Base-by-base conservation (phyloP, 2,113 vertebrate species). In the Dromaius novaehollandiae region DNA sequence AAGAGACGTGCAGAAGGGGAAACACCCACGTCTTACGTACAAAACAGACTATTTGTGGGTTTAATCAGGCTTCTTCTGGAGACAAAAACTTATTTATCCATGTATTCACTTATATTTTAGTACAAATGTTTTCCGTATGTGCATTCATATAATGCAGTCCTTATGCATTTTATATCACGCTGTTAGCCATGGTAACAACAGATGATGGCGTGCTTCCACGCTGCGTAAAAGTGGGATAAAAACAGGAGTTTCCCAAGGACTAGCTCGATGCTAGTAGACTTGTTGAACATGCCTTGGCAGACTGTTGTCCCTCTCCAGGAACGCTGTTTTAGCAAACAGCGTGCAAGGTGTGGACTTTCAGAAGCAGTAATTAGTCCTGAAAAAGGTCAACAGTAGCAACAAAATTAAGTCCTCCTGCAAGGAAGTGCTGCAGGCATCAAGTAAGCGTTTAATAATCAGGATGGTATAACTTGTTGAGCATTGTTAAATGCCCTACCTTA, bases 111-210 rank as follows among this genome's bases (percentile, higher is more conserved):
- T 86, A 25, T 86, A 36, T 69, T 58, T 36, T 76, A 83, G 73
- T 53, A 81, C 0, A 0, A 89, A 95, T 93, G 71, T 89, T 90
- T 97, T 96, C 95, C 46, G 42, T 93, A 81, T 96, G 93, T 81
- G 88, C 85, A 86, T 93, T 93, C 61, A 9, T 30, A n/a, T 77
- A 93, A 90, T 80, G 69, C 75, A 94, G 85, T 42, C 74, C 2
- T 5, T 95, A 48, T 95, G 91, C 38, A 55, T 95, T 95, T 96
- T 91, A 71, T 89, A 60, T 86, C 55, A 44, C 50, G 20, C 64
- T 2, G 51, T 85, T 96, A 38, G 88, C 80, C 91, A 88, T 75
- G 77, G 93, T 89, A 93, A 96, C 89, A 92, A 79, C 84, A 91
- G 58, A 86, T 82, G 79, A 70, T 96, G 95, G 86, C 93, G 58